Evolutionary conservation across 2,797 vertebrate genomes (phyloP).

Genomic region (Psittacula echo): DNA sequence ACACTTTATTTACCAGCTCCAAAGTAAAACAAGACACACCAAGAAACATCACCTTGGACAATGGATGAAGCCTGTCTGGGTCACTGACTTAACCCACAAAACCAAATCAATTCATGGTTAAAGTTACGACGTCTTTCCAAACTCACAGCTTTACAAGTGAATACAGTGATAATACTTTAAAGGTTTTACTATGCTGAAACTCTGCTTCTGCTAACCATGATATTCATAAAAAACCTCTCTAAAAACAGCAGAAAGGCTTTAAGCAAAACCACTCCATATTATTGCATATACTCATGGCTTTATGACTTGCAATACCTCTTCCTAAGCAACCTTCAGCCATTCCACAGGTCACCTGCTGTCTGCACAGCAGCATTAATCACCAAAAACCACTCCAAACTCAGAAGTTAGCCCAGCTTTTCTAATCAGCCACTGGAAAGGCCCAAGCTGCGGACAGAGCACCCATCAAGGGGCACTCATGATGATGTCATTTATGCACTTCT

Average conservation of each 20-base stretch:
- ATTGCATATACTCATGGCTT: not conserved
- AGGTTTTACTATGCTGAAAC: not conserved
- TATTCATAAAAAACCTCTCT: not conserved
- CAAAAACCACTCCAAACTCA: not conserved
- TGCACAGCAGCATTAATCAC: not conserved
- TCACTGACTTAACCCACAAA: conserved; percentile 23
- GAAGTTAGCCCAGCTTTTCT: not conserved
- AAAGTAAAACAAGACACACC: conserved; percentile 1
- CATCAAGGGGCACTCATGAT: not conserved
- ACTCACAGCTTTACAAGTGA: not conserved
- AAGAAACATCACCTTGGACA: conserved; percentile 21
- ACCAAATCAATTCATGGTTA: not conserved
- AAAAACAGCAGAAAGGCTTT: not conserved
- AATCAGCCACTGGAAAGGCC: not conserved
- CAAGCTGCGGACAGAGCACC: not conserved
- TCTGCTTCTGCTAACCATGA: not conserved
- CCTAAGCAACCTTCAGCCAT: not conserved
- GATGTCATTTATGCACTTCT: not conserved
- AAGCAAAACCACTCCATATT: not conserved
- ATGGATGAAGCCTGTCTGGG: conserved; percentile 42
- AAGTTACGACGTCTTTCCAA: not conserved
- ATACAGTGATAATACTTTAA: not conserved
- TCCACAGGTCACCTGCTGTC: not conserved
- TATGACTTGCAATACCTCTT: not conserved
- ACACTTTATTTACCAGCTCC: conserved; percentile 60